Base-by-base conservation (phyloP, 2,888 invertebrate species). In the Trachelus iudaicus region DNA sequence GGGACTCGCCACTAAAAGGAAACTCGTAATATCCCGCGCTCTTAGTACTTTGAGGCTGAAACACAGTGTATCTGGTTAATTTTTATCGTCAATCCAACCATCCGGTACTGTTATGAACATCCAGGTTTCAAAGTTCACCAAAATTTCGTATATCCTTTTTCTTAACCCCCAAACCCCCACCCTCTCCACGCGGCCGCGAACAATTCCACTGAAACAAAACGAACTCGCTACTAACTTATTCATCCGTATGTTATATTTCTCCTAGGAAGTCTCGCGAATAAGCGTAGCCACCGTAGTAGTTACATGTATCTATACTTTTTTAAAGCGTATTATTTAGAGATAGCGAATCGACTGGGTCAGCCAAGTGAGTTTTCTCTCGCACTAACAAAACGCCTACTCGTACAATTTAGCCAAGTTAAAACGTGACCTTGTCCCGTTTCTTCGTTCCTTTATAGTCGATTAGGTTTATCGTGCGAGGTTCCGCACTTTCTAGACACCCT, bases 401-500 rank as follows among this genome's bases (percentile, higher is more conserved):
- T 56, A 23, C 9, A 9, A 56, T 9, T 23, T 23, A 23, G 56
- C 23, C 56, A 23, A 6, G 56, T 9, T 56, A 23, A 56, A 56
- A 23, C 56, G 56, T 15, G 56, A 56, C 56, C 56, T 56, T 56
- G 56, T 56, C 56, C 56, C 56, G 23, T 23, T 56, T 56, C 23
- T 56, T 56, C 15, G 56, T 56, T 56, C 56, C 56, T 23, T 56
- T 23, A 56, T 6, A 15, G 56, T 56, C 56, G 56, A 56, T 23
- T 23, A 23, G 56, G 56, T 56, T 56, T 56, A 56, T 23, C 56
- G 56, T 23, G 56, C 56, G 56, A 56, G 56, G 23, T 56, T 56
- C 56, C 56, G 56, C 56, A 56, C 56, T 74, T 77, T 73, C 69
- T 76, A 74, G 75, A 75, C 69, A 73, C 74, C 56, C 71, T 73